Base-by-base conservation (phyloP, 37 sponge, comb jelly and placozoan genomes). In the Haliclona indistincta region DNA sequence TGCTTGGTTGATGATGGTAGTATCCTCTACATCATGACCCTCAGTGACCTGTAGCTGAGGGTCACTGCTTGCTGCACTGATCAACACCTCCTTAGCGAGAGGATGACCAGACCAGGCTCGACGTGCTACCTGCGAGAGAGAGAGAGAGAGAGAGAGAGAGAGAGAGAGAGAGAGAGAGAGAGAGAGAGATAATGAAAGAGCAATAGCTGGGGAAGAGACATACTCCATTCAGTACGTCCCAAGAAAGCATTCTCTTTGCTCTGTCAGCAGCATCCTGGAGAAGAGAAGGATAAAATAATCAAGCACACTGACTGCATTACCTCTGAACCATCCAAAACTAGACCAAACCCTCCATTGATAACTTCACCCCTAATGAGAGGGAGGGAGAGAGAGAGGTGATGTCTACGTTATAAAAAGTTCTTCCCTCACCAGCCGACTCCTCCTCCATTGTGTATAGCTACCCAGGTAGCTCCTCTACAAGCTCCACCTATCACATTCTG, bases 361-460 rank as follows among this genome's bases (percentile, higher is more conserved):
- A 98, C 99, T 68, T 98, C 96, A 35, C 93, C 93, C 91, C 91
- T 94, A 58, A 30, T 25, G 39, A 37, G 45, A 1, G 60, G 19
- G 8, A 39, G 35, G 26, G 15, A 23, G 35, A 20, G 17, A 19
- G 32, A 28, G 25, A n/a, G 44, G 41, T 29, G 10, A 22, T 10
- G n/a, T 15, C 23, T 68, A 32, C 19, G 13, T 22, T 26, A 44
- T 17, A 20, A 3, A 80, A 58, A 25, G 22, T 26, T 40, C 25
- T 8, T 10, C 36, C 36, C 97, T 51, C 67, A 93, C 99, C 99
- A 98, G 22, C 99, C 99, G 2, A 95, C 96, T 55, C 99, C 99
- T n/a, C 99, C 99, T 43, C 99, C 99, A 64, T 98, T 98, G 91
- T 98, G 99, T 2, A 98, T 84, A 66, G 91, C 85, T 52, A 98